Percentiles rank a stretch among this genome's conserved stretches.
phyloP scores from a whole-genome alignment of 2,113 vertebrate species.

The Eurypyga helias region DNA sequence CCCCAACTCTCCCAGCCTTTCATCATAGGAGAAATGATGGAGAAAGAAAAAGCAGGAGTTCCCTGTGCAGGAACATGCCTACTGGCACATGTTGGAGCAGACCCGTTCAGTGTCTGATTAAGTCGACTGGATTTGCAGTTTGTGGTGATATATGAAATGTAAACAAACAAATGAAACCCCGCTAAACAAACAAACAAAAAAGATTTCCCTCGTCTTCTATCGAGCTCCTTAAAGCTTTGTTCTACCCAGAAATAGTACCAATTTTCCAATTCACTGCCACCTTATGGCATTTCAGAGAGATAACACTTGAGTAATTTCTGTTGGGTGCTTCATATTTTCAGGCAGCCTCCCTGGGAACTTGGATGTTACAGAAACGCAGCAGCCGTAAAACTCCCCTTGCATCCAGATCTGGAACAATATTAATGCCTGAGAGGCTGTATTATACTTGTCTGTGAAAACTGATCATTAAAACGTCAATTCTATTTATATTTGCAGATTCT shows the following conservation, averaged over 20 bases:
- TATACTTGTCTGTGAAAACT: neutral
- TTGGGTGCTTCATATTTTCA: neutral
- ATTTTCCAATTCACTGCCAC: conserved; percentile 61
- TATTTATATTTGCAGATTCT: conserved; percentile 28
- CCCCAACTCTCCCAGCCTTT: too few species aligned
- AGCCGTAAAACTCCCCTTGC: neutral
- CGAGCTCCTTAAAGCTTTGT: neutral
- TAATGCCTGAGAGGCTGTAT: neutral
- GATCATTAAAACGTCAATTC: neutral
- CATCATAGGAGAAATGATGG: too few species aligned
- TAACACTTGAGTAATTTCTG: conserved; percentile 7
- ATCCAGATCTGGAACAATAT: neutral
- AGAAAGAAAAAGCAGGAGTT: neutral
- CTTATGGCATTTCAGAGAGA: conserved; percentile 57
- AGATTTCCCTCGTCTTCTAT: neutral
- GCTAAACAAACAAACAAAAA: neutral
- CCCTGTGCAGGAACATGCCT: neutral
- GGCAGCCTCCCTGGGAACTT: neutral
- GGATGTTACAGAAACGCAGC: neutral
- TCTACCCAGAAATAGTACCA: neutral
- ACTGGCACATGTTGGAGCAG: neutral
- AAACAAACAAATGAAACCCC: neutral
- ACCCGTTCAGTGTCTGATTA: neutral
- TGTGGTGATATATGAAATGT: neutral
- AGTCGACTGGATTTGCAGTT: neutral